Evolutionary conservation across 2,113 vertebrate genomes (phyloP).

Genomic region (Mus musculus): GRCm39 chr9:47503001-47503500

Average conservation of each 20-base stretch:
- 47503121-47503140: conserved; percentile 84
- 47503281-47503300: neutral
- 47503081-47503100: conserved; percentile 86
- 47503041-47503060: conserved; percentile 87
- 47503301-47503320: conserved; percentile 13
- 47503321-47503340: neutral
- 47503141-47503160: conserved; percentile 83
- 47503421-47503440: conserved; percentile 2
- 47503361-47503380: conserved; percentile 40
- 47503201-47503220: neutral
- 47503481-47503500: neutral
- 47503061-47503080: conserved; percentile 90
- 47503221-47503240: neutral
- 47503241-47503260: neutral
- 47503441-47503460: conserved; percentile 20
- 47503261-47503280: neutral
- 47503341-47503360: neutral
- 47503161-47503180: conserved; percentile 61
- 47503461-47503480: neutral
- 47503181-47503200: conserved; percentile 69
- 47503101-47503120: conserved; percentile 87
- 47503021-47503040: conserved; percentile 89
- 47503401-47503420: conserved; percentile 22
- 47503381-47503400: neutral
- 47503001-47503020: conserved; percentile 90